Percentiles rank a stretch among this genome's conserved stretches.
Evolutionary conservation across 2,888 invertebrate genomes (phyloP).

Genomic region (Campoletis raptor): DNA sequence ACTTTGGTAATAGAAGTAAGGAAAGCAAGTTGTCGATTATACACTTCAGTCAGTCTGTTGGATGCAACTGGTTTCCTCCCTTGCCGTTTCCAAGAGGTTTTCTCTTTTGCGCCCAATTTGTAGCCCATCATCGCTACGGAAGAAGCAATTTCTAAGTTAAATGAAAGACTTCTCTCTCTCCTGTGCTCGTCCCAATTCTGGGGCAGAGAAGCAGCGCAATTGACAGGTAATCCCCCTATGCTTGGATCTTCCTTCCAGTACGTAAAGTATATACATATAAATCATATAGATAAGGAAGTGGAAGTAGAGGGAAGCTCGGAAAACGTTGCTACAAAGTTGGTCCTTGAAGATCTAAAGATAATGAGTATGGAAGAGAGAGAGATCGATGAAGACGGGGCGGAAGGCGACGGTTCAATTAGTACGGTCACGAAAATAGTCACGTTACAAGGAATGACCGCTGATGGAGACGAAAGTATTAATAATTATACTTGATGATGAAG

Average conservation of each 20-base stretch:
- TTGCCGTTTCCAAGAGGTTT: constrained; percentile 77
- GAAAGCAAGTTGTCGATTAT: constrained; percentile 50
- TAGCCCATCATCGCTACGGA: constrained; percentile 85
- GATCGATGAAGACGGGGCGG: background rate
- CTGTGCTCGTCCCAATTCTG: constrained; percentile 69
- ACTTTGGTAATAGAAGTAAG: constrained; percentile 48
- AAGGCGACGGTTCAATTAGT: background rate
- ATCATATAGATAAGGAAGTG: constrained; percentile 44
- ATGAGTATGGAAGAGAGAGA: constrained; percentile 20
- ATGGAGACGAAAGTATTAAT: background rate
- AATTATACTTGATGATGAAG: background rate
- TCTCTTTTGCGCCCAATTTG: constrained; percentile 85
- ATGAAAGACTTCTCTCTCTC: constrained; percentile 79
- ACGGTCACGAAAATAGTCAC: background rate
- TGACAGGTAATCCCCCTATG: constrained; percentile 65
- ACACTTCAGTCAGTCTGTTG: background rate
- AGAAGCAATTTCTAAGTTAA: constrained; percentile 85
- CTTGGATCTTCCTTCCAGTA: constrained; percentile 52
- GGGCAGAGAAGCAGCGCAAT: constrained; percentile 50
- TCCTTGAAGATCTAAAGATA: constrained; percentile 46
- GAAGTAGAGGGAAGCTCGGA: constrained; percentile 49
- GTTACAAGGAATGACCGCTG: background rate
- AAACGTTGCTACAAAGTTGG: constrained; percentile 49
- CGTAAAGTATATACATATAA: constrained; percentile 14
- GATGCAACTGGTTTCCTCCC: constrained; percentile 23